These are phyloP conservation scores for Junonia oenone DNA, from an alignment of 2,888 invertebrate genomes.

Conservation along the genomic window DNA sequence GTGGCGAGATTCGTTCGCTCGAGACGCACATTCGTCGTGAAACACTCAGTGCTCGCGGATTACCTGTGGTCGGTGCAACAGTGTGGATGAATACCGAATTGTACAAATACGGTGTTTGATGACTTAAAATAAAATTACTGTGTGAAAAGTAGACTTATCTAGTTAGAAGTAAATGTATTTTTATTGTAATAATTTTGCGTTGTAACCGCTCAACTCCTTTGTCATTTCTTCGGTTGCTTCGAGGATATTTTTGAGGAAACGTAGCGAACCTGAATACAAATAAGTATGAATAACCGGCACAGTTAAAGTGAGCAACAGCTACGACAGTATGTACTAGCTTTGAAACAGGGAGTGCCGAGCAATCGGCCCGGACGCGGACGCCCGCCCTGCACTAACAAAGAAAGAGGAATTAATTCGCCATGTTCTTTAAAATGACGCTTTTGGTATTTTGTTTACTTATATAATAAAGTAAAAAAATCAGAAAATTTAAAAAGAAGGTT, in stretches of 20 bases:
- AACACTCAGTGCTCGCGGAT: constrained; percentile 27
- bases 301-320: neutral
- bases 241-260: constrained; percentile 9
- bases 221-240: constrained; percentile 11
- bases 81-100: constrained; percentile 33
- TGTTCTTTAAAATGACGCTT: no score
- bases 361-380: no score
- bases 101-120: constrained; percentile 42
- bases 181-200: constrained; percentile 38
- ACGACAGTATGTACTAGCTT: neutral
- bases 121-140: constrained; percentile 41
- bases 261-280: neutral
- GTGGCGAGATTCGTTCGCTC: constrained; percentile 46
- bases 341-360: no score
- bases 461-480: neutral
- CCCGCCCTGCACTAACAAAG: no score
- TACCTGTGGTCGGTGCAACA: constrained; percentile 29
- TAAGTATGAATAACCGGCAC: neutral
- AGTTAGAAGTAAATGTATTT: constrained; percentile 44
- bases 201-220: constrained; percentile 39
- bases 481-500: neutral
- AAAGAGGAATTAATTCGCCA: no score
- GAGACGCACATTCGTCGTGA: constrained; percentile 26
- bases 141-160: constrained; percentile 48
- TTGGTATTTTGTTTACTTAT: no score